Conservation (phyloP, 2,888 invertebrate genomes). For the Noctuana brunneofusca region DNA sequence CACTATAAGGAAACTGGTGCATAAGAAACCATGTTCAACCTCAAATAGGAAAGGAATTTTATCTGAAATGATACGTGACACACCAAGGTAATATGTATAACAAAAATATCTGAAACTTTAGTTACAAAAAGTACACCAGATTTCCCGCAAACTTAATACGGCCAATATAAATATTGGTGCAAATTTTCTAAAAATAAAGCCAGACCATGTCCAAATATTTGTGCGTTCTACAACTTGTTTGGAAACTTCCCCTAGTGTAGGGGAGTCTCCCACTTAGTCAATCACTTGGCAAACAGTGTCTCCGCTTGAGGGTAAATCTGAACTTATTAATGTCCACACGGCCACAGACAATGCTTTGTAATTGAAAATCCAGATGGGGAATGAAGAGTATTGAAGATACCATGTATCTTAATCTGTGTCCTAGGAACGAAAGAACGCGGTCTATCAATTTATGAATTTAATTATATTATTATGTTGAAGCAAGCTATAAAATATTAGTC, state of each 20-base stretch:
- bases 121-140: background rate
- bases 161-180: constrained; percentile 4
- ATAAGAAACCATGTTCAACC: no score
- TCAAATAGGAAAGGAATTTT: no score
- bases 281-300: constrained; percentile 16
- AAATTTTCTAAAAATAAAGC: constrained; percentile 19
- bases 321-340: constrained; percentile 10
- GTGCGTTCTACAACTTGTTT: constrained; percentile 14
- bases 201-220: constrained; percentile 26
- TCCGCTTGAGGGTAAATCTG: constrained; percentile 14
- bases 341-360: constrained; percentile 3
- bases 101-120: background rate
- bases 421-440: background rate
- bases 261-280: constrained; percentile 24
- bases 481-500: no score
- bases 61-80: no score
- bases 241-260: constrained; percentile 11
- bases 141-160: background rate
- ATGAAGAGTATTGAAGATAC: background rate
- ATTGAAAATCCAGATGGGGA: background rate
- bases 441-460: no score
- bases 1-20: no score
- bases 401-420: background rate
- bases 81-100: no score
- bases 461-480: no score